Percentiles rank a stretch among this genome's conserved stretches.
Conservation (phyloP, 1,140 invertebrate species). For the Psix sp. region DNA sequence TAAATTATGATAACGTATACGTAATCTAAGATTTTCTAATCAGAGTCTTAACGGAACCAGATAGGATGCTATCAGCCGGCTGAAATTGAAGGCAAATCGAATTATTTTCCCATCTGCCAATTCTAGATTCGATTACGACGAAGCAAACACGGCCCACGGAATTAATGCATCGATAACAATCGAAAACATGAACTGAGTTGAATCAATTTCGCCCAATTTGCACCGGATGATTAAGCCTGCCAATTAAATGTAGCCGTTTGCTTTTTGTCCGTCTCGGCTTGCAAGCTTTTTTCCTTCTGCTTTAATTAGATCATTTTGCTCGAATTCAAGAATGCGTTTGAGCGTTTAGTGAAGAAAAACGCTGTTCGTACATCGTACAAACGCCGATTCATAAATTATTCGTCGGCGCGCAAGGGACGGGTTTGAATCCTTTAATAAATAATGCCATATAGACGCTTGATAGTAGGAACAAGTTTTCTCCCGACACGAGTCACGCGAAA, state of each 20-base stretch:
- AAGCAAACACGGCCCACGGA: slow-evolving; percentile 30
- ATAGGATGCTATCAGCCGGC: slow-evolving; percentile 38
- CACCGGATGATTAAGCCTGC: neutral
- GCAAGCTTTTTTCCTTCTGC: too few relatives aligned
- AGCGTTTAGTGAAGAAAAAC: too few relatives aligned
- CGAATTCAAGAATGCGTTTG: too few relatives aligned
- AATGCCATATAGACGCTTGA: slow-evolving; percentile 18
- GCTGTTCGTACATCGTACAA: slow-evolving; percentile 8
- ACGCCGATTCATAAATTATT: slow-evolving; percentile 40
- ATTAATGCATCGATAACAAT: slow-evolving; percentile 42
- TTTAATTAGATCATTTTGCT: too few relatives aligned
- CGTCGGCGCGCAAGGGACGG: neutral
- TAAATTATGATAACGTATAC: slow-evolving; percentile 48
- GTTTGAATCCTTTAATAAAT: slow-evolving; percentile 39
- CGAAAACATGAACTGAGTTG: slow-evolving; percentile 2
- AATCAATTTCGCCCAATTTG: slow-evolving; percentile 7
- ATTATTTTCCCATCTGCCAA: slow-evolving; percentile 55
- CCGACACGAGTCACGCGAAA: slow-evolving; percentile 24
- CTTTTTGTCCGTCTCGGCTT: too few relatives aligned
- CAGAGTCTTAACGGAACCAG: slow-evolving; percentile 28
- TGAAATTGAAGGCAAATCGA: slow-evolving; percentile 53
- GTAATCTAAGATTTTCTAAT: slow-evolving; percentile 57
- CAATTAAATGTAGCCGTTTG: neutral
- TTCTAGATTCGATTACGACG: slow-evolving; percentile 38
- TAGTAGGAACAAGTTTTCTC: slow-evolving; percentile 37